phyloP scores from a whole-genome alignment of 2,797 vertebrate species.

The Paramormyrops hopkinsi region DNA sequence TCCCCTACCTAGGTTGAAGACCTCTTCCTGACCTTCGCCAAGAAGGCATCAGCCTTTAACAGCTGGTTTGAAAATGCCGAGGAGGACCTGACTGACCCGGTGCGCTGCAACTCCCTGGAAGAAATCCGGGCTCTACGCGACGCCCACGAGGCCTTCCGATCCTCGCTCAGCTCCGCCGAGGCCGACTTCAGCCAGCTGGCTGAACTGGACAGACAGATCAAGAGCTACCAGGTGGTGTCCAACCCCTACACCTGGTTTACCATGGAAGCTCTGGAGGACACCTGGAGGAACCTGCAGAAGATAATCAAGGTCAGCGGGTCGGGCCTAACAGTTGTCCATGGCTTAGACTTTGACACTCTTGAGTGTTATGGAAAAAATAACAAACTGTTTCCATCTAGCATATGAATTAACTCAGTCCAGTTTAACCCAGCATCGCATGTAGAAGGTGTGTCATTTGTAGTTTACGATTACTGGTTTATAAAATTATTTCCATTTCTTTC shows the following conservation, averaged over 20 bases:
- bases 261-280: constrained; percentile 97
- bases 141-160: constrained; percentile 92
- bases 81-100: constrained; percentile 91
- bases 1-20: constrained; percentile 77
- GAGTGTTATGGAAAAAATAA: background rate
- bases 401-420: background rate
- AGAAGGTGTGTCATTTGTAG: background rate
- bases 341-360: background rate
- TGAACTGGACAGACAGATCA: constrained; percentile 93
- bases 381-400: background rate
- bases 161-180: constrained; percentile 90
- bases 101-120: constrained; percentile 95
- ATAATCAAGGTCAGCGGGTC: constrained; percentile 82
- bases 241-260: constrained; percentile 99
- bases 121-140: constrained; percentile 90
- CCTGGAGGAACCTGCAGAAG: constrained; percentile 97
- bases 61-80: constrained; percentile 99
- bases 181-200: constrained; percentile 94
- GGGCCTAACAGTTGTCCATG: background rate
- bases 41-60: constrained; percentile 98
- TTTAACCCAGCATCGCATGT: background rate
- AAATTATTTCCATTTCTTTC: background rate
- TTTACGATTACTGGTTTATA: background rate
- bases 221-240: constrained; percentile 90
- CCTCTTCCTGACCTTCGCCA: constrained; percentile 96